These are phyloP conservation scores for Limulus polyphemus DNA, from an alignment of 2,888 invertebrate species.

Conservation along the genomic window DNA sequence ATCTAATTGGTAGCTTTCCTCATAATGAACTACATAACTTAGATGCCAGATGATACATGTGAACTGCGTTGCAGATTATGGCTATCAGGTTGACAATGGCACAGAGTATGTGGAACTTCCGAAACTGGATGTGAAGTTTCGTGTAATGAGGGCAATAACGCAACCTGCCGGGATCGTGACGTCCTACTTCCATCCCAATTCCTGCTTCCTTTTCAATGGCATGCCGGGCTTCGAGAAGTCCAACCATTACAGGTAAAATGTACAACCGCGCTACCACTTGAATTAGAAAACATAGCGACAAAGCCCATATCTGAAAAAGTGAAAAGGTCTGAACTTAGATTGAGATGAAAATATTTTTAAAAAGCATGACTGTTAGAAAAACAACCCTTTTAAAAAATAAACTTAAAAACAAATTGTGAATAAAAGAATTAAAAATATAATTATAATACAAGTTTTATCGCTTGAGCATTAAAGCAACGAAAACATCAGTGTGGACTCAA, in stretches of 20 bases:
- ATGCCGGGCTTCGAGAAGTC: slow-evolving; percentile 59
- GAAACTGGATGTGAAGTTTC: slow-evolving; percentile 57
- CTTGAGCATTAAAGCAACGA: too few species aligned
- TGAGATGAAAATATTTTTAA: too few species aligned
- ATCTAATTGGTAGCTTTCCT: too few species aligned
- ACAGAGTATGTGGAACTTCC: slow-evolving; percentile 60
- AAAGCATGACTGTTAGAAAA: too few species aligned
- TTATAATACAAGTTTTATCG: too few species aligned
- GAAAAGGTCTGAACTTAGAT: not conserved
- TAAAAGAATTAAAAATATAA: too few species aligned
- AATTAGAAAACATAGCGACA: slow-evolving; percentile 54
- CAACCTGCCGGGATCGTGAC: slow-evolving; percentile 53
- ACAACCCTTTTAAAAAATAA: too few species aligned
- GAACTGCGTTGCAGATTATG: slow-evolving; percentile 52
- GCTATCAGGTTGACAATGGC: slow-evolving; percentile 66
- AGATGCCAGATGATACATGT: slow-evolving; percentile 51
- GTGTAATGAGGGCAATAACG: slow-evolving; percentile 66
- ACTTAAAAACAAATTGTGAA: too few species aligned
- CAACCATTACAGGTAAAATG: slow-evolving; percentile 58
- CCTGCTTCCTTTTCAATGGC: slow-evolving; percentile 47
- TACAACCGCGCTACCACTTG: slow-evolving; percentile 64
- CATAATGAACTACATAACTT: slow-evolving; percentile 33
- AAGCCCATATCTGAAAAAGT: slow-evolving; percentile 47
- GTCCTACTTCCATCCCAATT: slow-evolving; percentile 44
- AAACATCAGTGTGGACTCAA: too few species aligned